Evolutionary conservation across 2,113 vertebrate species (phyloP).

Genomic region (Tapirus terrestris): DNA sequence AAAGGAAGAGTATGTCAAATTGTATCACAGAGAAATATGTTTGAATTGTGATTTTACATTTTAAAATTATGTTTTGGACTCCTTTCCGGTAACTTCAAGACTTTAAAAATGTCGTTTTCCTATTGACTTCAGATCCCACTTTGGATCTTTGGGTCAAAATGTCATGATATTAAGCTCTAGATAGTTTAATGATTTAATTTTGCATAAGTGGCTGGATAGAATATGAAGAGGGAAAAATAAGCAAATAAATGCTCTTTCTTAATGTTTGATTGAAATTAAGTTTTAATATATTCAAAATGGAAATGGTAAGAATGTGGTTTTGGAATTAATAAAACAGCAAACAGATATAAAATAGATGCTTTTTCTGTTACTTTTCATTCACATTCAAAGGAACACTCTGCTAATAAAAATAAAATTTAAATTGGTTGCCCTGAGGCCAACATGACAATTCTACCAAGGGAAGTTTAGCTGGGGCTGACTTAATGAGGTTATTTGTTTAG

Average conservation of each 20-base stretch:
- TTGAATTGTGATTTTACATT: slow-evolving; percentile 57
- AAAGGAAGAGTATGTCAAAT: background rate
- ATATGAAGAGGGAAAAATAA: slow-evolving; percentile 26
- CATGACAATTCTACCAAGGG: background rate
- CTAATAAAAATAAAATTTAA: slow-evolving; percentile 54
- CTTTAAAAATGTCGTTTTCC: slow-evolving; percentile 12
- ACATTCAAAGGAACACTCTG: background rate
- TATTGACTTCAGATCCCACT: background rate
- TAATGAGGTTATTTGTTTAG: background rate
- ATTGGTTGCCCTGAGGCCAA: background rate
- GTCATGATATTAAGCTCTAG: background rate
- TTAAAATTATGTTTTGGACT: slow-evolving; percentile 63
- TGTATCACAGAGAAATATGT: background rate
- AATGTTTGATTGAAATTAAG: slow-evolving; percentile 37
- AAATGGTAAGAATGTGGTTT: slow-evolving; percentile 3
- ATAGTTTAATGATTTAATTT: slow-evolving; percentile 33
- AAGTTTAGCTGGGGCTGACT: background rate
- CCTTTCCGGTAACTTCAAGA: slow-evolving; percentile 42
- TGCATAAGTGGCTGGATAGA: background rate
- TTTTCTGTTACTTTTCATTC: slow-evolving; percentile 30
- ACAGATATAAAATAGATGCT: background rate
- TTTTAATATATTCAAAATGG: slow-evolving; percentile 50
- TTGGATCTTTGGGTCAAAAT: slow-evolving; percentile 41
- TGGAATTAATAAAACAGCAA: slow-evolving; percentile 14
- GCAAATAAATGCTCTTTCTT: slow-evolving; percentile 1